A percentile compares a stretch with the other conserved stretches of the same genome.
Evolutionary conservation across 2,113 vertebrate genomes (phyloP).

Genomic region (Anhinga anhinga): DNA sequence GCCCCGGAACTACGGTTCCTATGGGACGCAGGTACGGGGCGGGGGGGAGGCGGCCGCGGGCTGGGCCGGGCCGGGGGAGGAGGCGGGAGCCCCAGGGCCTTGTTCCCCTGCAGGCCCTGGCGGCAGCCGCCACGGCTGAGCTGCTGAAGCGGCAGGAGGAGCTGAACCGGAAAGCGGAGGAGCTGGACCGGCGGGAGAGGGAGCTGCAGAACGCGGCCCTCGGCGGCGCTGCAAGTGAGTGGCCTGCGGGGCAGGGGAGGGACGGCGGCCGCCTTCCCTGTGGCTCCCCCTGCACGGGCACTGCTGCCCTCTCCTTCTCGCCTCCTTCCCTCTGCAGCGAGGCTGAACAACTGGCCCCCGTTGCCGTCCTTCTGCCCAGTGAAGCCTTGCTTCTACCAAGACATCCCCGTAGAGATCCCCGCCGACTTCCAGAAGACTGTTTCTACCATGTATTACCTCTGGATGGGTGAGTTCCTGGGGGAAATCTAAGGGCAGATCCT

Average conservation of each 20-base stretch:
- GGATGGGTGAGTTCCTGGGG: slow-evolving; percentile 86
- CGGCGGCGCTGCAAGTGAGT: slow-evolving; percentile 76
- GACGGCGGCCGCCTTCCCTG: rapidly evolving
- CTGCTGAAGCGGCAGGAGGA: slow-evolving; percentile 91
- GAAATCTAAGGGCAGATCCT: neutral
- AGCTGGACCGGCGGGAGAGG: slow-evolving; percentile 89
- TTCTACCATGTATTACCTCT: slow-evolving; percentile 93
- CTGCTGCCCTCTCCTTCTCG: neutral
- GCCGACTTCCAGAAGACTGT: slow-evolving; percentile 91
- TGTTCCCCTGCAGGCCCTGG: slow-evolving; percentile 42
- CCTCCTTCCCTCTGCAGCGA: slow-evolving; percentile 60
- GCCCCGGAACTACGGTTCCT: slow-evolving; percentile 92
- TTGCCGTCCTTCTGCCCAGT: slow-evolving; percentile 90
- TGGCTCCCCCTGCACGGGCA: rapidly evolving
- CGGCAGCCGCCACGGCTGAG: slow-evolving; percentile 82
- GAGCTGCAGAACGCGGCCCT: slow-evolving; percentile 86
- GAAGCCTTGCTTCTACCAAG: slow-evolving; percentile 95
- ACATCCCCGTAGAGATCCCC: slow-evolving; percentile 90
- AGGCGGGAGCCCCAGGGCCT: neutral
- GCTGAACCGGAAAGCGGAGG: slow-evolving; percentile 89
- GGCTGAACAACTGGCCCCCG: slow-evolving; percentile 94
- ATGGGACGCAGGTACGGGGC: slow-evolving; percentile 83
- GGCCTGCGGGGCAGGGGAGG: neutral
- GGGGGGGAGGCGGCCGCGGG: neutral
- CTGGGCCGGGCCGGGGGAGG: too few relatives aligned